Evolutionary conservation across 2,888 invertebrate genomes (phyloP).

Genomic region (Heliconius cydno): DNA sequence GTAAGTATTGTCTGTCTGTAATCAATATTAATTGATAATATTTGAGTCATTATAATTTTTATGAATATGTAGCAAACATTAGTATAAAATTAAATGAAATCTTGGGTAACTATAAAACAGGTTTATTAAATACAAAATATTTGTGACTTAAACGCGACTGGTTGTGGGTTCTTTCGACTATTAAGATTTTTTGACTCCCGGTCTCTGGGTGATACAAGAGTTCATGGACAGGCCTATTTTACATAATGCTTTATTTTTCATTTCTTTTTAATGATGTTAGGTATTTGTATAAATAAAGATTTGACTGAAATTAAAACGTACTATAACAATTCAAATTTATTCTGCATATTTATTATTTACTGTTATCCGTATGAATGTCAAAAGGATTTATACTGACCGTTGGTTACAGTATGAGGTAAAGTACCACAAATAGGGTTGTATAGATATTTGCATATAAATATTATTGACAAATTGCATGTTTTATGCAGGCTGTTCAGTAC

Average conservation of each 20-base stretch:
- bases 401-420: constrained; percentile 2
- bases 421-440: constrained; percentile 1
- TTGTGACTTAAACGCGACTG: neutral
- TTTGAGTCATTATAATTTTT: neutral
- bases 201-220: too few relatives aligned
- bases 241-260: too few relatives aligned
- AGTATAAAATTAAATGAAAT: too few relatives aligned
- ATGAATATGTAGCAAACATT: neutral
- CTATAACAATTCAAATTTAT: neutral
- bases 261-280: too few relatives aligned
- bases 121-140: neutral
- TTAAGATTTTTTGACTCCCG: too few relatives aligned
- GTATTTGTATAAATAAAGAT: too few relatives aligned
- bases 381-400: constrained; percentile 19
- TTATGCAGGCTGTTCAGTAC: neutral
- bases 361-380: constrained; percentile 22
- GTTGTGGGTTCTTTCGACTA: neutral
- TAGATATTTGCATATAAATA: constrained; percentile 1
- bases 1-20: constrained; percentile 77
- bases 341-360: constrained; percentile 13
- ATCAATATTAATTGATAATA: neutral
- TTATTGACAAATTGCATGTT: constrained; percentile 5
- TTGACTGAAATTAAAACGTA: too few relatives aligned
- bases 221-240: too few relatives aligned
- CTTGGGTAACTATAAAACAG: neutral